These are phyloP conservation scores for Trachymyrmex septentrionalis DNA, from an alignment of 1,140 invertebrate genomes.

Conservation along the genomic window DNA sequence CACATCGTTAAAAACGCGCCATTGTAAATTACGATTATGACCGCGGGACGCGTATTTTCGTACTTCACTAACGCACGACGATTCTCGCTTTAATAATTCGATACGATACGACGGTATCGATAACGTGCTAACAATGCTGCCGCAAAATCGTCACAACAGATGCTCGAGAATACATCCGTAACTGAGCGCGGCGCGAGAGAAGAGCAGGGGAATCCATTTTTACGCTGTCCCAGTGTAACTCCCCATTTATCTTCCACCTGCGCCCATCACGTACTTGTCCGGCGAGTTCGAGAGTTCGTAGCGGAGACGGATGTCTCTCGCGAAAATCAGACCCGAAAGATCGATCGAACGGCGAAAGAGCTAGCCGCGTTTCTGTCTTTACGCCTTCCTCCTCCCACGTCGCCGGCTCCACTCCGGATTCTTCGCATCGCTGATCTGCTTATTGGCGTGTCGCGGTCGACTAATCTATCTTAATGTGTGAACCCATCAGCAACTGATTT, in stretches of 20 bases:
- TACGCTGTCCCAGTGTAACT: constrained; percentile 62
- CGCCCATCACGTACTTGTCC: constrained; percentile 66
- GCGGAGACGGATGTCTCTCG: constrained; percentile 62
- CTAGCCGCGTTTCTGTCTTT: constrained; percentile 56
- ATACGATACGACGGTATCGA: constrained; percentile 2
- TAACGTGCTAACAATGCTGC: constrained; percentile 20
- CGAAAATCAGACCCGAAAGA: constrained; percentile 63
- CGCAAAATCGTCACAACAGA: constrained; percentile 40
- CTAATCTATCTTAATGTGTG: constrained; percentile 53
- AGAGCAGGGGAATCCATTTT: constrained; percentile 56
- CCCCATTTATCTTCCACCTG: constrained; percentile 66
- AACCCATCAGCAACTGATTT: constrained; percentile 39
- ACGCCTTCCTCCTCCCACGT: constrained; percentile 15
- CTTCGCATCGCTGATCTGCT: constrained; percentile 52
- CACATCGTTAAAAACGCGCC: neutral
- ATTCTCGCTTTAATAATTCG: constrained; percentile 22
- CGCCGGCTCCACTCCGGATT: constrained; percentile 35
- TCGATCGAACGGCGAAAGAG: constrained; percentile 61
- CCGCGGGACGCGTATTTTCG: neutral
- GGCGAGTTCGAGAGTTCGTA: constrained; percentile 63
- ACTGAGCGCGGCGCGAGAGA: neutral
- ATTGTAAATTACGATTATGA: neutral
- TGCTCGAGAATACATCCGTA: constrained; percentile 38
- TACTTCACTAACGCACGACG: neutral
- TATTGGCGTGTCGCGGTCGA: constrained; percentile 45